Evolutionary conservation across 1,140 invertebrate species (phyloP), one percentile per base, ranked within the genome.

Genomic region (Macrobrachium rosenbergii): DNA sequence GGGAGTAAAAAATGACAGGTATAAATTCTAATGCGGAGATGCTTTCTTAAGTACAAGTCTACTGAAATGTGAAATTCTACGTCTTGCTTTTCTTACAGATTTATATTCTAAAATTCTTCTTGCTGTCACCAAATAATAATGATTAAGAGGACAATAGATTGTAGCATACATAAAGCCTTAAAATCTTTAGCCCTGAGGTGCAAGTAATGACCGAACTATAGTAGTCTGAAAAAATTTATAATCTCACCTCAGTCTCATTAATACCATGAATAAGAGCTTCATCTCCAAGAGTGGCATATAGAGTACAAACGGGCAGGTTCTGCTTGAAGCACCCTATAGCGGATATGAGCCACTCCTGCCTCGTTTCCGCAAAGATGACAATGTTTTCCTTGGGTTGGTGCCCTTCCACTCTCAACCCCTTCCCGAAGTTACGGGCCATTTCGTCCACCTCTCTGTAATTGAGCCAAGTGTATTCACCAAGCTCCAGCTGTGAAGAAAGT

Each of bases 251-350:
- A 3, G 98, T 99, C 93, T 99, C 98, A 91, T 98, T 99, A 89
- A 99, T 96, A 62, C 96, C 98, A 92, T 99, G 98, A 0, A 96
- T 95, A 72, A 99, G 96, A 6, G 98, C 98, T 11, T 99, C 98
- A 90, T 99, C 97, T 7, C 98, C 98, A 0, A 99, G 93, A 0
- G 98, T 99, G 1, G 98, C 96, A 92, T 99, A 99, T 85, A 99
- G 95, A 0, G 98, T 99, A 0, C 99, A 97, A 89, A 99, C 96
- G 94, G 93, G 91, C 92, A 97, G 95, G 91, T 96, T 97, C 92
- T 97, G 96, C 91, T 97, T 98, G 92, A 99, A 98, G 91, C 97
- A 96, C 72, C 97, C 97, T 91, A 99, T 96, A 8, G 98, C 96
- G 0, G 97, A 95, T 62, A 99, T 95, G 94, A 99, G 96, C 98